Evolutionary conservation across 2,113 vertebrate genomes (phyloP).

Genomic region (Opisthocomus hoazin): DNA sequence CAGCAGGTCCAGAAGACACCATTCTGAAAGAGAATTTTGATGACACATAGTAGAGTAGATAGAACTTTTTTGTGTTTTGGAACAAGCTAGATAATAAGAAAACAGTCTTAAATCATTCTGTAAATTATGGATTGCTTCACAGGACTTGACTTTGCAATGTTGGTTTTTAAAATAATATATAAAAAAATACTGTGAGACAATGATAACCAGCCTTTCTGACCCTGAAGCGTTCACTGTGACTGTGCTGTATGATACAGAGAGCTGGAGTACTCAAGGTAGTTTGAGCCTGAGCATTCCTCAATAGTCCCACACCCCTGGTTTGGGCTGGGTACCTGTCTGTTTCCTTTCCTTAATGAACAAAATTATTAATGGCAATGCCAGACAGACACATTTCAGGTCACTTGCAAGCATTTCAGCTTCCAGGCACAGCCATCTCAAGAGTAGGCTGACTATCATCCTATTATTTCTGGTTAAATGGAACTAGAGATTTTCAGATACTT

Average conservation of each 20-base stretch:
- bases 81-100: background rate
- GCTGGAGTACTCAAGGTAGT: background rate
- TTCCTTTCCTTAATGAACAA: background rate
- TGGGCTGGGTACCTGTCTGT: background rate
- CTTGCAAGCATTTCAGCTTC: background rate
- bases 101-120: background rate
- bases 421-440: background rate
- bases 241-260: background rate
- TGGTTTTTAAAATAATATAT: background rate
- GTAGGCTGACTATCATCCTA: background rate
- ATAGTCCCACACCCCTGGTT: background rate
- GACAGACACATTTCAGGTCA: background rate
- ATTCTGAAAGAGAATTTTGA: background rate
- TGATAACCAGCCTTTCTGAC: background rate
- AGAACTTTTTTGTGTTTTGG: background rate
- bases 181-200: rapidly evolving
- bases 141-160: background rate
- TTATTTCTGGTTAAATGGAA: background rate
- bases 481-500: background rate
- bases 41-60: background rate
- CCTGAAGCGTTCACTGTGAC: background rate
- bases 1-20: background rate
- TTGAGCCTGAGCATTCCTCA: background rate
- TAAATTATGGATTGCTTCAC: background rate
- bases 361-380: background rate